Conservation (phyloP, 2,113 vertebrate genomes). For the Tragelaphus scriptus region DNA sequence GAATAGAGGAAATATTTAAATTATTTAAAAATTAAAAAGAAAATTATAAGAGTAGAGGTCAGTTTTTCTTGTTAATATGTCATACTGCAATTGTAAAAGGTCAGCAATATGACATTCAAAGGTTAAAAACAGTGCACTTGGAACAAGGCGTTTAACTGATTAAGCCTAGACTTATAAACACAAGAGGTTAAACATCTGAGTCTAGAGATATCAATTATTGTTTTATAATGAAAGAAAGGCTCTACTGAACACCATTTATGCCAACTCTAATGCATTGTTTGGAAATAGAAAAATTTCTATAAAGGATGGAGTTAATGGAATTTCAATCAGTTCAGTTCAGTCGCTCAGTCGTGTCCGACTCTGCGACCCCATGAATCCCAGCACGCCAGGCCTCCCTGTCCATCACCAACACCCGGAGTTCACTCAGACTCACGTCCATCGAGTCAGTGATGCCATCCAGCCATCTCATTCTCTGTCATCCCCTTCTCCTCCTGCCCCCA, state of each 20-base stretch:
- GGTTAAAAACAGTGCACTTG: not conserved
- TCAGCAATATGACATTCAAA: not conserved
- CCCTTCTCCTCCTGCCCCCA: no score
- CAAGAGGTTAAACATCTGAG: not conserved
- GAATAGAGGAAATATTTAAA: not conserved
- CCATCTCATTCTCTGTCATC: no score
- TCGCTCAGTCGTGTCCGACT: no score
- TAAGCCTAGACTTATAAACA: not conserved
- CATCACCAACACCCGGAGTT: no score
- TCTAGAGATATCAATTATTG: not conserved
- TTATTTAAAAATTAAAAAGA: not conserved
- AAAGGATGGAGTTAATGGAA: not conserved
- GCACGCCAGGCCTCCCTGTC: no score
- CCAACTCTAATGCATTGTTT: not conserved
- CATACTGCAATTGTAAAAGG: not conserved
- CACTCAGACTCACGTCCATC: no score
- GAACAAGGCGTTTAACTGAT: not conserved
- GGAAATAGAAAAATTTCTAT: not conserved
- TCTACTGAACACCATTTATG: not conserved
- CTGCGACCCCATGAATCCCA: no score
- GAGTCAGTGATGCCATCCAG: no score
- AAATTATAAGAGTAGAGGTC: not conserved
- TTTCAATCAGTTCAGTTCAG: not conserved
- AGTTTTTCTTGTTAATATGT: not conserved
- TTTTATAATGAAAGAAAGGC: not conserved